phyloP scores from a whole-genome alignment of 2,113 vertebrate genomes.

The Nothoprocta perdicaria region DNA sequence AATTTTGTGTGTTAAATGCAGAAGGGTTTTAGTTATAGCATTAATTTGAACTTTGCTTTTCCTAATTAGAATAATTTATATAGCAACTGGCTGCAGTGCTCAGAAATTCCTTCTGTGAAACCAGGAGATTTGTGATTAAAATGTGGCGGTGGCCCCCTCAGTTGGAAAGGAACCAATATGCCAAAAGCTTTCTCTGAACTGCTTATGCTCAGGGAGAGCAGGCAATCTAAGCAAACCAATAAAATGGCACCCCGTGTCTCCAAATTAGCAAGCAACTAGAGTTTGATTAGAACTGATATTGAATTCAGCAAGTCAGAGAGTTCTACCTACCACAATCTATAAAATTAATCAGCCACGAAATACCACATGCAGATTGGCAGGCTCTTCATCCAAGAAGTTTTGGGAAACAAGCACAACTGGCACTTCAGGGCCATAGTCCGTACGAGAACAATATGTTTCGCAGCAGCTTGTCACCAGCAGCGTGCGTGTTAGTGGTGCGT shows the following conservation, averaged over 20 bases:
- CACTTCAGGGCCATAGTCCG: neutral
- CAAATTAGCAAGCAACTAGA: conserved; percentile 4
- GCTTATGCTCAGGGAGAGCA: neutral
- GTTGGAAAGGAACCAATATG: neutral
- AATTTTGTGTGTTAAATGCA: neutral
- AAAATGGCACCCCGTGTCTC: neutral
- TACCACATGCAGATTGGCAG: neutral
- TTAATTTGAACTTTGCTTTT: neutral
- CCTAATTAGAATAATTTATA: neutral
- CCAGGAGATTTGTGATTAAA: neutral
- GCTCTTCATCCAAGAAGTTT: neutral
- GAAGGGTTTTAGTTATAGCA: neutral
- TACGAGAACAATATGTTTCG: neutral
- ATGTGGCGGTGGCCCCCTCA: neutral
- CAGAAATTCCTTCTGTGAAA: neutral
- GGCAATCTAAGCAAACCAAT: neutral
- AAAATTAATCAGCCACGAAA: conserved; percentile 44
- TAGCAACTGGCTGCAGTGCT: neutral
- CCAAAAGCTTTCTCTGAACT: neutral
- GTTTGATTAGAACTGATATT: conserved; percentile 51
- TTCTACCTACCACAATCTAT: conserved; percentile 25
- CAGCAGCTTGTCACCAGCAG: conserved; percentile 1
- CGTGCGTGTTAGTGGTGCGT: neutral
- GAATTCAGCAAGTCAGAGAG: conserved; percentile 2
- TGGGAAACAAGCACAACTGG: conserved; percentile 5